These are phyloP conservation scores for Epizoanthus illoricatus DNA, from an alignment of 92 coral and sea anemone species.

Conservation along the genomic window DNA sequence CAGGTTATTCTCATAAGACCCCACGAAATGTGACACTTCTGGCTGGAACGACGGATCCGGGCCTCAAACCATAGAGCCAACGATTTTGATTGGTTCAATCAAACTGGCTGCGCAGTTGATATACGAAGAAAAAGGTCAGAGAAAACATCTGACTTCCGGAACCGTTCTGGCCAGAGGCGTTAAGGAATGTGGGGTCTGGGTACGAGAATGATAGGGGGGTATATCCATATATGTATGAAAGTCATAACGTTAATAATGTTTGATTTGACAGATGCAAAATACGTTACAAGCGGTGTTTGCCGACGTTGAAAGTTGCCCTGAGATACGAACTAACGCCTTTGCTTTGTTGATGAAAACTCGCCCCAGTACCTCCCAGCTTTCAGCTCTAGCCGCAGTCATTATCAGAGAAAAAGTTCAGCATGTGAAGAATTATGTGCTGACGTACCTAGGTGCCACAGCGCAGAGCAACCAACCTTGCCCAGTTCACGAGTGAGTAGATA, in stretches of 20 bases:
- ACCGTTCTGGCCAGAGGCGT: too few species aligned
- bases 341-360: conserved; percentile 41
- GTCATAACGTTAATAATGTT: neutral
- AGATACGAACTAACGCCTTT: conserved; percentile 54
- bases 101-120: too few species aligned
- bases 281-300: conserved; percentile 38
- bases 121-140: too few species aligned
- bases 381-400: conserved; percentile 17
- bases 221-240: too few species aligned
- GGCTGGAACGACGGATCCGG: too few species aligned
- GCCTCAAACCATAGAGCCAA: too few species aligned
- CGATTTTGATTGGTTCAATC: too few species aligned
- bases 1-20: too few species aligned
- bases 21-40: too few species aligned
- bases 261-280: conserved; percentile 31
- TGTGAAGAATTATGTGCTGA: conserved; percentile 46
- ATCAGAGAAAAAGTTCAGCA: conserved; percentile 33
- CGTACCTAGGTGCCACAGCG: conserved; percentile 28
- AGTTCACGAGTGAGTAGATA: conserved; percentile 21
- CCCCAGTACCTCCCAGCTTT: conserved; percentile 39
- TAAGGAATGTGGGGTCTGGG: too few species aligned
- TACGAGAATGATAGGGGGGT: too few species aligned
- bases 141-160: too few species aligned
- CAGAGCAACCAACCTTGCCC: conserved; percentile 40
- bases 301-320: conserved; percentile 43